These are phyloP conservation scores for Sitobion miscanthi DNA, from an alignment of 1,140 invertebrate species.

Conservation along the genomic window DNA sequence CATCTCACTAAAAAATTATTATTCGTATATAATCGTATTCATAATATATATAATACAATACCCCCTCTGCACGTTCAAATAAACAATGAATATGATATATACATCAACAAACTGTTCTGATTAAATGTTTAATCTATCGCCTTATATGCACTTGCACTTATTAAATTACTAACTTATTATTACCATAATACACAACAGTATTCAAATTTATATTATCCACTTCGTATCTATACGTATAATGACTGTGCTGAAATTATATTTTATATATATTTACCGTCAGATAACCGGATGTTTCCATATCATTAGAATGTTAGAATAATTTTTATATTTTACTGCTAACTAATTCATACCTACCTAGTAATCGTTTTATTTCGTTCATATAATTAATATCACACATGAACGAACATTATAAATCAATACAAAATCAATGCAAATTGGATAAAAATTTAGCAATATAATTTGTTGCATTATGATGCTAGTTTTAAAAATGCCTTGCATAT, in stretches of 20 bases:
- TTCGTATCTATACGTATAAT: background rate
- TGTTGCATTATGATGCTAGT: background rate
- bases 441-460: background rate
- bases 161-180: background rate
- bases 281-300: background rate
- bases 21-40: background rate
- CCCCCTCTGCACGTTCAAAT: background rate
- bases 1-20: conserved; percentile 18
- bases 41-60: background rate
- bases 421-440: background rate
- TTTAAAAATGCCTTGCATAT: background rate
- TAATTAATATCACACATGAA: background rate
- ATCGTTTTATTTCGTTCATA: background rate
- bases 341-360: background rate
- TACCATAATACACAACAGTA: background rate
- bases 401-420: background rate
- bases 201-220: background rate
- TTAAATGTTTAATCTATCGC: conserved; percentile 6
- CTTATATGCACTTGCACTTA: background rate
- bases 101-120: background rate
- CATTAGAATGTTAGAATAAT: background rate
- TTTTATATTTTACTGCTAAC: background rate
- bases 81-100: background rate
- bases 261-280: background rate
- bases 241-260: background rate